Percentiles rank a stretch among this genome's conserved stretches.
These are phyloP conservation scores for Excalfactoria chinensis DNA, from an alignment of 2,113 vertebrate genomes.

Conservation along the genomic window DNA sequence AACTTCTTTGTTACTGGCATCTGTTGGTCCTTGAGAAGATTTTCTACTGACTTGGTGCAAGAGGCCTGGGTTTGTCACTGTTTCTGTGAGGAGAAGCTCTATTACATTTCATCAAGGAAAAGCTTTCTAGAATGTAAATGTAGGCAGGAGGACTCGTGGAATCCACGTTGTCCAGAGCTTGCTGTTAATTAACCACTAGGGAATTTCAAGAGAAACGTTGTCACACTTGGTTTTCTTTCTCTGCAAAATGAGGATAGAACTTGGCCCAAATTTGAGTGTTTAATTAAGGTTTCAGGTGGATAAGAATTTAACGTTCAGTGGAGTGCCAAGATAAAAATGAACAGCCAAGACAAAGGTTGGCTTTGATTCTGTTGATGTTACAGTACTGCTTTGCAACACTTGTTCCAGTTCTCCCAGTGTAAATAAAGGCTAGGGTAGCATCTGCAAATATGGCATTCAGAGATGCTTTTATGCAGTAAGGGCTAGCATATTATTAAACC, in stretches of 20 bases:
- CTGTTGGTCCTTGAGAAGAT: not conserved
- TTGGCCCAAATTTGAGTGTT: not conserved
- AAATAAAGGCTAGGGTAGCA: not conserved
- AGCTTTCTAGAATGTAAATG: not conserved
- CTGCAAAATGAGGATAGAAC: not conserved
- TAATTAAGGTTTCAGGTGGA: not conserved
- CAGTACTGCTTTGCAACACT: not conserved
- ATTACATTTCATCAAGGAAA: not conserved
- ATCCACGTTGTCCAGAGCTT: not conserved
- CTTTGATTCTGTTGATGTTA: not conserved
- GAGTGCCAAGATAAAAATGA: not conserved
- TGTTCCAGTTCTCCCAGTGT: not conserved
- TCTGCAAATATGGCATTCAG: not conserved
- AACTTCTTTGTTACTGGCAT: not conserved
- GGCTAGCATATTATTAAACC: not conserved
- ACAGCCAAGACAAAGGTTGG: not conserved
- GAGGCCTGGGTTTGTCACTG: rapidly evolving
- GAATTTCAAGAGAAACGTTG: not conserved
- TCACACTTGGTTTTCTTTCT: not conserved
- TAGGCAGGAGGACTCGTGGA: rapidly evolving
- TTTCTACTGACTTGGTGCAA: not conserved
- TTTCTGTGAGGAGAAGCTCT: not conserved
- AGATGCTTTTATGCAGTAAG: not conserved
- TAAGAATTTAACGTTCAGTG: not conserved
- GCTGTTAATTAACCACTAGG: not conserved